Evolutionary conservation across 2,888 invertebrate genomes (phyloP).

Genomic region (Eilema griseolum): DNA sequence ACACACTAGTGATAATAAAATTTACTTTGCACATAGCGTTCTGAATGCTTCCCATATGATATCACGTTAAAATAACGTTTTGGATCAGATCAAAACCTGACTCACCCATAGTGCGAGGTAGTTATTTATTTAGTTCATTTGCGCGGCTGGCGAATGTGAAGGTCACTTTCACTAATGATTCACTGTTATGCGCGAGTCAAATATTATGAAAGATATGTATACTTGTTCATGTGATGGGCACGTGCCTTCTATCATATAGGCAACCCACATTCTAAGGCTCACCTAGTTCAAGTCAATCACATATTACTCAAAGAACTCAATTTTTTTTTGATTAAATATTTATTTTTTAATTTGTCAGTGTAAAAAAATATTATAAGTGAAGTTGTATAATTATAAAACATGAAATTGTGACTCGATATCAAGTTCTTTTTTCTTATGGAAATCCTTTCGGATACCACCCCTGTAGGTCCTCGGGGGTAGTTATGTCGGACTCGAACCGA

Average conservation of each 20-base stretch:
- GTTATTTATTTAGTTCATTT: slow-evolving; percentile 61
- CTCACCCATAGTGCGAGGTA: slow-evolving; percentile 57
- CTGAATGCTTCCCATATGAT: slow-evolving; percentile 48
- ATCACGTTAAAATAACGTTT: slow-evolving; percentile 35
- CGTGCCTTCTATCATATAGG: slow-evolving; percentile 28
- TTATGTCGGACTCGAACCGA: too few species aligned
- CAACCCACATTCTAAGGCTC: neutral
- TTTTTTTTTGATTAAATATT: too few species aligned
- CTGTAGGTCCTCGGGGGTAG: too few species aligned
- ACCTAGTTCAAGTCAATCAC: neutral
- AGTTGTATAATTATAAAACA: too few species aligned
- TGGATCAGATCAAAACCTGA: slow-evolving; percentile 58
- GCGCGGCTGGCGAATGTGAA: slow-evolving; percentile 61
- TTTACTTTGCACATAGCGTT: slow-evolving; percentile 39
- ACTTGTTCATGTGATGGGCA: slow-evolving; percentile 14
- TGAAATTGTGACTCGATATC: too few species aligned
- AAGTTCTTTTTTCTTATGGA: too few species aligned
- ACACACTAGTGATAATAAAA: slow-evolving; percentile 15
- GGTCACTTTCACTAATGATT: slow-evolving; percentile 77
- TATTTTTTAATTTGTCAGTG: too few species aligned
- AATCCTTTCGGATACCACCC: too few species aligned
- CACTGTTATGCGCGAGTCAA: slow-evolving; percentile 49
- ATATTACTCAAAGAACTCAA: too few species aligned
- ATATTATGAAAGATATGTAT: slow-evolving; percentile 43
- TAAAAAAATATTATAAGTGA: too few species aligned